phyloP scores from a whole-genome alignment of 2,797 vertebrate genomes.

The Chrosomus eos region DNA sequence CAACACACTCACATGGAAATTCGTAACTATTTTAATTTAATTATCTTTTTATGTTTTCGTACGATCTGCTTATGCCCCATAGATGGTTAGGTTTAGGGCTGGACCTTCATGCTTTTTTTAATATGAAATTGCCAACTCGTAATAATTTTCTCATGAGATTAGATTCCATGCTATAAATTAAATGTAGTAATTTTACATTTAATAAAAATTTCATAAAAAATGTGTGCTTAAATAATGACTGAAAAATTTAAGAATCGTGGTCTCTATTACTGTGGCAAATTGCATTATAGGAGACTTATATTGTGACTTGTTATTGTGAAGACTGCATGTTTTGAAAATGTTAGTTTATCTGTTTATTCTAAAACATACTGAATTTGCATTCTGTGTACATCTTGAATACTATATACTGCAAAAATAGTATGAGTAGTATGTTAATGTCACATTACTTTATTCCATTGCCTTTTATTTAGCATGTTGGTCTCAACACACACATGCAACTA shows the following conservation, averaged over 20 bases:
- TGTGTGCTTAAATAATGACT: too few relatives aligned
- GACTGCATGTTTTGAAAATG: not conserved
- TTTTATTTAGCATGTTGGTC: too few relatives aligned
- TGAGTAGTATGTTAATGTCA: too few relatives aligned
- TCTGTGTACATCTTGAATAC: too few relatives aligned
- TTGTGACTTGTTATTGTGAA: not conserved
- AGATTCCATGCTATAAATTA: not conserved
- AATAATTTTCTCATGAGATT: not conserved
- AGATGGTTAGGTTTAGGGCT: not conserved
- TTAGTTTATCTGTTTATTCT: too few relatives aligned
- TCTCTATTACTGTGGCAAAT: not conserved
- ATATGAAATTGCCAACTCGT: not conserved
- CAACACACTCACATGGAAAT: not conserved
- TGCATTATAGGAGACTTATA: not conserved
- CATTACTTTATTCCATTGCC: not conserved
- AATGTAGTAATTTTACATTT: not conserved
- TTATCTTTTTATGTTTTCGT: not conserved
- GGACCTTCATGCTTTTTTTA: too few relatives aligned
- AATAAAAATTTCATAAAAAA: not conserved
- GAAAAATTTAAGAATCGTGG: not conserved
- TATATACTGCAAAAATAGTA: too few relatives aligned
- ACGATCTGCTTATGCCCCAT: not conserved
- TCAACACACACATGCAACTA: not conserved
- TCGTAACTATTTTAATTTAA: not conserved
- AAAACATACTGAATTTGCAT: too few relatives aligned